A percentile compares a stretch with the other conserved stretches of the same genome.
Conservation (phyloP, 2,113 vertebrate species). For the Vidua macroura region DNA sequence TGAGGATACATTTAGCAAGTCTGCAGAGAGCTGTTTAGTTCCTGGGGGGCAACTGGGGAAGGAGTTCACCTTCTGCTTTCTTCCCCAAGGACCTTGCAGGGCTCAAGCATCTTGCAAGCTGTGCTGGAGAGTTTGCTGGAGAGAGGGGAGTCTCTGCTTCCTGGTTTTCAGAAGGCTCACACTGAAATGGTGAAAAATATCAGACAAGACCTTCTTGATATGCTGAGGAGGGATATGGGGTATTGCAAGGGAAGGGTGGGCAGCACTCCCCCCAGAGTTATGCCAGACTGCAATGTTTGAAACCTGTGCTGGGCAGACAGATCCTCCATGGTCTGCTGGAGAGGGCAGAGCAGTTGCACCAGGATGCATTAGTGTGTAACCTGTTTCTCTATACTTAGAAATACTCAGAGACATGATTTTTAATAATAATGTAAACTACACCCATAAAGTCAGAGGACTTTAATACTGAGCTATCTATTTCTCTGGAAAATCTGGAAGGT, state of each 20-base stretch:
- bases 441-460: background rate
- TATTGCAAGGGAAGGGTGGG: background rate
- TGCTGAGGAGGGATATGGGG: background rate
- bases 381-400: background rate
- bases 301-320: background rate
- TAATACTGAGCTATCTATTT: background rate
- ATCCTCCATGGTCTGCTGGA: rapidly evolving
- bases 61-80: background rate
- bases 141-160: background rate
- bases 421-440: background rate
- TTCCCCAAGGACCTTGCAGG: background rate
- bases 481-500: background rate
- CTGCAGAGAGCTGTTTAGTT: background rate
- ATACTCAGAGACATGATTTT: background rate
- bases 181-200: background rate
- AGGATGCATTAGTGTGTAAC: background rate
- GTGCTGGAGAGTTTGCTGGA: background rate
- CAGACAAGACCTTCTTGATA: background rate
- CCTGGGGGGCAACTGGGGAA: rapidly evolving
- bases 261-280: rapidly evolving
- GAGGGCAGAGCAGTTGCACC: background rate
- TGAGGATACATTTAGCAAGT: background rate
- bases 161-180: background rate
- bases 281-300: background rate
- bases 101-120: background rate